Evolutionary conservation across 1,140 invertebrate genomes (phyloP), one percentile per base, ranked within the genome.

Genomic region (Solen grandis): DNA sequence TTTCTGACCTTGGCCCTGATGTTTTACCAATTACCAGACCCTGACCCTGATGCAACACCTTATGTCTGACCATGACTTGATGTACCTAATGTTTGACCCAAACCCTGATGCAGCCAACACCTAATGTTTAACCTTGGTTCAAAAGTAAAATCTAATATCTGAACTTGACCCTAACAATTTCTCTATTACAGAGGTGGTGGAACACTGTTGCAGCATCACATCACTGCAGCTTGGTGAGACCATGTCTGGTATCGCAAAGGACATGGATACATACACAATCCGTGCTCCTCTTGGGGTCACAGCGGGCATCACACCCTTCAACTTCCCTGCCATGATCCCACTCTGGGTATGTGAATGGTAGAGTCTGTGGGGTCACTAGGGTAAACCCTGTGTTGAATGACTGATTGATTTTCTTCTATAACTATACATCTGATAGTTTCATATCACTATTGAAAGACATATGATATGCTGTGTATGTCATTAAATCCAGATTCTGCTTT

Each of bases 251-350:
- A 96, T 99, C 60, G 95, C 97, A 0, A 97, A 96, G 79, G 98
- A 99, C 88, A 94, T 94, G 93, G 93, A 94, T 78, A 93, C 92
- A 14, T 89, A 92, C 78, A 97, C 97, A 0, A 97, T 97, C 90
- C 95, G 97, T 85, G 90, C 97, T 31, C 99, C 86, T 27, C 92
- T 99, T 1, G 98, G 98, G 60, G 96, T 98, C 22, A 94, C 96
- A 73, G 96, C 96, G 83, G 97, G 97, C 50, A 97, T 99, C 87
- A 96, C 96, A 41, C 94, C 93, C 62, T 94, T 92, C 85, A 94
- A 94, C 93, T 99, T 99, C 92, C 99, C 99, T 0, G 98, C 99
- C 46, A 99, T 99, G 99, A 99, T 99, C 88, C 99, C 99, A 0
- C 93, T 99, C 1, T 99, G 99, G 99, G 94, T 94, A 88, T 86